A percentile compares a stretch with the other conserved stretches of the same genome.
phyloP scores from a whole-genome alignment of 2,113 vertebrate species.

The Archilochus colubris region DNA sequence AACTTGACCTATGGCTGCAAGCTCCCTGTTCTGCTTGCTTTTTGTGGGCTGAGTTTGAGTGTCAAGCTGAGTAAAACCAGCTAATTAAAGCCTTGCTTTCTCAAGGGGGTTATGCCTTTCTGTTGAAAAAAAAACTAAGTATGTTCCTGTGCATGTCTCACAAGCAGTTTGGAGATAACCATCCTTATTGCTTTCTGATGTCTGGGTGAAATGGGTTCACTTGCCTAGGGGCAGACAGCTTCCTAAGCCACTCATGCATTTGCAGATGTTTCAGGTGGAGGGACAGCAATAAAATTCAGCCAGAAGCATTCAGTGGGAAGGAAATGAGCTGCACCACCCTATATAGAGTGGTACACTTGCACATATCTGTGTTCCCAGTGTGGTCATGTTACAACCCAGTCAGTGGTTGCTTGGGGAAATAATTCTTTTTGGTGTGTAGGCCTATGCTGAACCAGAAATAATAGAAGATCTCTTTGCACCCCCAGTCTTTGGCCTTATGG shows the following conservation, averaged over 20 bases:
- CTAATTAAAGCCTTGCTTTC: conserved; percentile 3
- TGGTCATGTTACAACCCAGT: not conserved
- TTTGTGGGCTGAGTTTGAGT: not conserved
- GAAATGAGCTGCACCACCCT: not conserved
- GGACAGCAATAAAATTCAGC: not conserved
- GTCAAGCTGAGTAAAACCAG: not conserved
- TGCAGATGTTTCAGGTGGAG: not conserved
- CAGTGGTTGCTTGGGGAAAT: not conserved
- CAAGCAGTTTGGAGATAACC: not conserved
- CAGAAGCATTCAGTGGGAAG: not conserved
- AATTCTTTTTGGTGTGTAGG: not conserved
- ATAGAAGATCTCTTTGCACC: not conserved
- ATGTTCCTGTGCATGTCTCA: not conserved
- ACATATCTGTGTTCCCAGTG: not conserved
- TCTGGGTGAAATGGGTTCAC: not conserved
- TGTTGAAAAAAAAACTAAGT: not conserved
- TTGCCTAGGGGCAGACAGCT: not conserved
- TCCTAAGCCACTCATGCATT: not conserved
- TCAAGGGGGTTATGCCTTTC: not conserved
- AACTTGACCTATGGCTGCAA: not conserved
- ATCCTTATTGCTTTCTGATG: not conserved
- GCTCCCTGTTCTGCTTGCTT: not conserved
- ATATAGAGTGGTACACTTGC: not conserved
- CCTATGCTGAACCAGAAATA: not conserved
- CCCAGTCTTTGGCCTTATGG: not conserved